These are phyloP conservation scores for Scelioninae gen. 1 DNA, from an alignment of 2,888 invertebrate genomes.

Conservation along the genomic window DNA sequence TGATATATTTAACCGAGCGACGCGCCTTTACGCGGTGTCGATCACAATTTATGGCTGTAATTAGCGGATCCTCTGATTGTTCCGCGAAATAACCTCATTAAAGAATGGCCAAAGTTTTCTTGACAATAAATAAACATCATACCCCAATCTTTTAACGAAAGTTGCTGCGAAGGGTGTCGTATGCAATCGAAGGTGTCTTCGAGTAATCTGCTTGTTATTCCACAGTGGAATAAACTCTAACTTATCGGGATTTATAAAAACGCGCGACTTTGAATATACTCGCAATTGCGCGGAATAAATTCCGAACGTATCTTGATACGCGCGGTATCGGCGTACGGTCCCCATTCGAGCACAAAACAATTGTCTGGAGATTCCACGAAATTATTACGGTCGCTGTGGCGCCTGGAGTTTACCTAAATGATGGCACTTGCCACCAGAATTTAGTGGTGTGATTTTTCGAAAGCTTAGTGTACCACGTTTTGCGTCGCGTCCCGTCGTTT, in stretches of 20 bases:
- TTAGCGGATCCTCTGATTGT: too few species aligned
- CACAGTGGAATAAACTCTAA: too few species aligned
- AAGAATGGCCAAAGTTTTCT: slow-evolving; percentile 13
- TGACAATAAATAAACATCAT: slow-evolving; percentile 4
- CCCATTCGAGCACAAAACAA: slow-evolving; percentile 73
- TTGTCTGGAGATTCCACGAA: slow-evolving; percentile 73
- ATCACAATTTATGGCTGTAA: slow-evolving; percentile 47
- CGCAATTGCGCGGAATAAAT: slow-evolving; percentile 54
- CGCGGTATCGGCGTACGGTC: slow-evolving; percentile 25
- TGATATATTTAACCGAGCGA: slow-evolving; percentile 49
- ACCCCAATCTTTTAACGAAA: too few species aligned
- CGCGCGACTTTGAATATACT: slow-evolving; percentile 35
- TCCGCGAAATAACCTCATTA: slow-evolving; percentile 11
- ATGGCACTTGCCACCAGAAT: slow-evolving; percentile 80
- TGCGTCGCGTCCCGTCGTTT: slow-evolving; percentile 38
- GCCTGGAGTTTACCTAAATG: slow-evolving; percentile 80
- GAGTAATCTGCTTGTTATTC: too few species aligned
- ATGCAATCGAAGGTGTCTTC: too few species aligned
- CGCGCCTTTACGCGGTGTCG: slow-evolving; percentile 31
- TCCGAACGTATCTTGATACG: slow-evolving; percentile 46
- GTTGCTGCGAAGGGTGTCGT: too few species aligned
- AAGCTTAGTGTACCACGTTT: slow-evolving; percentile 73
- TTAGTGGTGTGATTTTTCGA: slow-evolving; percentile 81
- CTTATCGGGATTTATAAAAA: slow-evolving; percentile 28
- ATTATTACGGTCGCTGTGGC: slow-evolving; percentile 70